phyloP scores from a whole-genome alignment of 2,888 invertebrate genomes.

The Julus scandinavius region DNA sequence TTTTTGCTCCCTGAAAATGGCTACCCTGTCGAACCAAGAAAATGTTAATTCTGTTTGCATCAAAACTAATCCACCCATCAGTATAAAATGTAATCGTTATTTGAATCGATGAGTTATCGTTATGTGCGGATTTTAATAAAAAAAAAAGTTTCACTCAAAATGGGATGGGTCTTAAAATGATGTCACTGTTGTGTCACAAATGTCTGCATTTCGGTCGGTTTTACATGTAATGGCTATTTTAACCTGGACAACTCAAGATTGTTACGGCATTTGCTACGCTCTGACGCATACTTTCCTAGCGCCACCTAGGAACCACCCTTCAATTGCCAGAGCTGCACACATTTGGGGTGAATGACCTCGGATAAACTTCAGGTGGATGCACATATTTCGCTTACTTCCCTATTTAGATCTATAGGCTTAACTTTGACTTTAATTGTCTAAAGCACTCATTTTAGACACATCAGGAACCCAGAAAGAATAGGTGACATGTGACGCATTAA shows the following conservation, averaged over 20 bases:
- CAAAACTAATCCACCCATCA: not conserved
- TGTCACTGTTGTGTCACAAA: not conserved
- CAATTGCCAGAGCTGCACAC: not conserved
- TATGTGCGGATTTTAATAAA: not conserved
- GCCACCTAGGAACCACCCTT: slow-evolving; percentile 22
- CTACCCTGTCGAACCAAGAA: not conserved
- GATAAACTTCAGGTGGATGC: slow-evolving; percentile 19
- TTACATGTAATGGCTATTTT: not conserved
- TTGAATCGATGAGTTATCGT: no score
- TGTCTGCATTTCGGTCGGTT: not conserved
- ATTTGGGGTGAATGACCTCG: slow-evolving; percentile 42
- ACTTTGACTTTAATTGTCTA: not conserved
- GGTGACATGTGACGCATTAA: not conserved
- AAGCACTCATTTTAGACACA: not conserved
- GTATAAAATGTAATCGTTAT: no score
- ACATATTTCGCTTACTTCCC: slow-evolving; percentile 8
- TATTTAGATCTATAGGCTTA: not conserved
- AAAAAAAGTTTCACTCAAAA: not conserved
- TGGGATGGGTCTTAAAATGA: not conserved
- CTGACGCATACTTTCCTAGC: not conserved
- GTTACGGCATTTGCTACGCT: slow-evolving; percentile 12
- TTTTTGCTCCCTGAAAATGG: not conserved
- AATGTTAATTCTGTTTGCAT: not conserved
- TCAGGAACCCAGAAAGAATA: not conserved
- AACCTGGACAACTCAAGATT: not conserved